These are phyloP conservation scores for Apotomis turbidana DNA, from an alignment of 2,888 invertebrate genomes.

Conservation along the genomic window DNA sequence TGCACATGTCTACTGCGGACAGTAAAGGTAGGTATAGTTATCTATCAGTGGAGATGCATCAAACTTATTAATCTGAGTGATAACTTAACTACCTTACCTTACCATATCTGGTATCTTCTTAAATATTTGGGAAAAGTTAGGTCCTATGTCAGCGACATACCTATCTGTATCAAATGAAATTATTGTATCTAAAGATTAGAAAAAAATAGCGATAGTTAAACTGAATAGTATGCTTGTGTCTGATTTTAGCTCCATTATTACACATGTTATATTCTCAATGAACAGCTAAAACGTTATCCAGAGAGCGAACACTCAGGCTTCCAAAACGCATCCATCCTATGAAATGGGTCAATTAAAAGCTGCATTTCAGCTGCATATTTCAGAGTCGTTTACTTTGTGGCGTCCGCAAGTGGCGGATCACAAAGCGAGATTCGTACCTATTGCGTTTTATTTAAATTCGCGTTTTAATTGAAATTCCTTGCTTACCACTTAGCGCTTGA, in stretches of 20 bases:
- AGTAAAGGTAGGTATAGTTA: no score
- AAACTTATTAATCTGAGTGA: no score
- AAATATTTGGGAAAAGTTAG: no score
- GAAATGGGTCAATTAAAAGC: constrained; percentile 24
- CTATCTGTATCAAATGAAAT: no score
- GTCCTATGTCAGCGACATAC: no score
- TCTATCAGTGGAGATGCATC: no score
- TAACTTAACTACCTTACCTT: no score
- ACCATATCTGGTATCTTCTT: no score
- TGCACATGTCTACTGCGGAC: not conserved
- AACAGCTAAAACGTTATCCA: not conserved
- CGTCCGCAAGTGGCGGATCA: not conserved
- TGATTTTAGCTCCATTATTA: no score
- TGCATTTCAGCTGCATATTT: constrained; percentile 21
- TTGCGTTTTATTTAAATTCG: constrained; percentile 11
- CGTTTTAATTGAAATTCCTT: not conserved
- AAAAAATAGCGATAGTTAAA: no score
- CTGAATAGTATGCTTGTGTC: no score
- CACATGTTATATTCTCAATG: not conserved
- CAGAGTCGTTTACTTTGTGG: constrained; percentile 16
- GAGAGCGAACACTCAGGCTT: not conserved
- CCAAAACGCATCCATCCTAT: constrained; percentile 1
- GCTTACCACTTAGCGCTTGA: constrained; percentile 1
- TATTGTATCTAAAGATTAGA: no score
- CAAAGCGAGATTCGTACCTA: not conserved